A percentile compares a stretch with the other conserved stretches of the same genome.
phyloP scores from a whole-genome alignment of 2,888 invertebrate genomes.

The Hirtodrosophila trivittata region DNA sequence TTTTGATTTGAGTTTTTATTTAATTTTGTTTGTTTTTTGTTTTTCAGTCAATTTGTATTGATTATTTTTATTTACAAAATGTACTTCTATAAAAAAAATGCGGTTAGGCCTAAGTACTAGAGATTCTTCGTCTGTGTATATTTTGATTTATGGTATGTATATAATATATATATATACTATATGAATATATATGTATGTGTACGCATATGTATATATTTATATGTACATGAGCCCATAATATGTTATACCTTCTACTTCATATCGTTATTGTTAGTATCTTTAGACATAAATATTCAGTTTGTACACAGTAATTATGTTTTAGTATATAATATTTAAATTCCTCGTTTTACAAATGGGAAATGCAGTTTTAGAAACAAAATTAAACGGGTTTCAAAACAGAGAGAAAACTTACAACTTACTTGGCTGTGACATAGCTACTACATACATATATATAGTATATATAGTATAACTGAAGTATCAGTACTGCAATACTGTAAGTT shows the following conservation, averaged over 20 bases:
- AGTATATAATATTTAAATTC: slow-evolving; percentile 58
- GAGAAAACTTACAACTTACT: slow-evolving; percentile 42
- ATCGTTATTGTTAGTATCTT: slow-evolving; percentile 35
- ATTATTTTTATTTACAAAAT: slow-evolving; percentile 52
- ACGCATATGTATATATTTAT: slow-evolving; percentile 16
- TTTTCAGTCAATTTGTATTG: slow-evolving; percentile 63
- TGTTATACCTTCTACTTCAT: slow-evolving; percentile 20
- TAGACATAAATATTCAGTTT: slow-evolving; percentile 70
- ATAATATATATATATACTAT: slow-evolving; percentile 10
- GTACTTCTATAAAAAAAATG: slow-evolving; percentile 15
- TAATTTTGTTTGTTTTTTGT: slow-evolving; percentile 1
- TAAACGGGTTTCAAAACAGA: too few species aligned
- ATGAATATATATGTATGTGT: slow-evolving; percentile 10
- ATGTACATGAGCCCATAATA: slow-evolving; percentile 40
- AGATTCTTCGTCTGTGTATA: slow-evolving; percentile 33
- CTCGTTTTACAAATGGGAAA: slow-evolving; percentile 50
- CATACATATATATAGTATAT: too few species aligned
- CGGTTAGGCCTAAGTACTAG: slow-evolving; percentile 59
- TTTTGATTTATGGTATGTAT: too few species aligned
- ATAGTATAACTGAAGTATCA: slow-evolving; percentile 32
- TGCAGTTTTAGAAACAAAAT: slow-evolving; percentile 33
- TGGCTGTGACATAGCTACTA: too few species aligned
- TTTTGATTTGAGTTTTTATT: slow-evolving; percentile 22
- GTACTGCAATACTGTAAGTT: too few species aligned
- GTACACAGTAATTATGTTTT: slow-evolving; percentile 71